phyloP scores from a whole-genome alignment of 2,113 vertebrate species.

The Neotoma lepida region DNA sequence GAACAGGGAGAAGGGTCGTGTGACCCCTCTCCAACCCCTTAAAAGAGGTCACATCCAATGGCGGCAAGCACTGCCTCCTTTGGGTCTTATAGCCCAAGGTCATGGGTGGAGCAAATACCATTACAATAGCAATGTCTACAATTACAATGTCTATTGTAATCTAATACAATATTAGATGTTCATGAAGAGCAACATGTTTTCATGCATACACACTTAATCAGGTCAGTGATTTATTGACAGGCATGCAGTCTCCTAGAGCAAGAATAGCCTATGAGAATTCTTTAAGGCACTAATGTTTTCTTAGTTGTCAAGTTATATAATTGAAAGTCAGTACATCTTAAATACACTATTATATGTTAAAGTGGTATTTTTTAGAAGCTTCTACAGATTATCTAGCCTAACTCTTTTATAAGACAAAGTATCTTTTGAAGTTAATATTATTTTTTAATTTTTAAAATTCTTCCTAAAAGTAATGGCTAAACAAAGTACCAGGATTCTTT shows the following conservation, averaged over 20 bases:
- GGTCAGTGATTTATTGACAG: background rate
- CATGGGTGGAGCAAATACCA: too few species aligned
- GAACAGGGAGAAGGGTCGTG: too few species aligned
- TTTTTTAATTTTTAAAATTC: background rate
- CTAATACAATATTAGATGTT: background rate
- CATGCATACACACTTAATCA: background rate
- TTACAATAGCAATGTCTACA: too few species aligned
- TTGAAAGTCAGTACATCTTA: background rate
- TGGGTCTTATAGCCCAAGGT: too few species aligned
- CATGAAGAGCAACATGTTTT: background rate
- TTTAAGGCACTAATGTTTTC: background rate
- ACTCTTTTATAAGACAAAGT: background rate
- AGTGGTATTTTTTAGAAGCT: background rate
- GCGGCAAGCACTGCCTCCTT: too few species aligned
- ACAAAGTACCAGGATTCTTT: background rate
- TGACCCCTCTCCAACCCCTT: too few species aligned
- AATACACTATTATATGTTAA: background rate
- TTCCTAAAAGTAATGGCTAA: slow-evolving; percentile 1
- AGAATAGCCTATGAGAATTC: background rate
- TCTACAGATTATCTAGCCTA: background rate
- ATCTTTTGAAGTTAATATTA: slow-evolving; percentile 29
- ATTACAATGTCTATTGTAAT: too few species aligned
- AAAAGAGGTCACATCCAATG: too few species aligned
- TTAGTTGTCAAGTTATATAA: slow-evolving; percentile 19
- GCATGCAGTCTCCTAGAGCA: background rate